Evolutionary conservation across 2,888 invertebrate species (phyloP).

Genomic region (Embidobia sp.): DNA sequence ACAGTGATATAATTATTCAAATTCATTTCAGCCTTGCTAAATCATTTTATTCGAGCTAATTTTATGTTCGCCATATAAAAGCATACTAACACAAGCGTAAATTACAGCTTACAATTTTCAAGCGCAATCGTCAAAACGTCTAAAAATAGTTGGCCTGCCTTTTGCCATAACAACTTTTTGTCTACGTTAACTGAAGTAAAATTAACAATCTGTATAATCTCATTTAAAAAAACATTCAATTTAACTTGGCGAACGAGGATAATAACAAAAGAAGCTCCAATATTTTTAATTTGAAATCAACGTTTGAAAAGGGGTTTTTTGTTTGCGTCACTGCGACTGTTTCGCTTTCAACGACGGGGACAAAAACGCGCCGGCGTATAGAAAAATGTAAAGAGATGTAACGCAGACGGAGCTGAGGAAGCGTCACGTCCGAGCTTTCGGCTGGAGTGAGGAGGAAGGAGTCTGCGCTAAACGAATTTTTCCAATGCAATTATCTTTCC

Average conservation of each 20-base stretch:
- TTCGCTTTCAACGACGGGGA: slow-evolving; percentile 22
- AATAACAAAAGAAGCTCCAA: background rate
- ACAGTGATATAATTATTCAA: too few species aligned
- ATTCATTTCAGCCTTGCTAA: too few species aligned
- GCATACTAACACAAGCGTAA: too few species aligned
- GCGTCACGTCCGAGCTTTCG: slow-evolving; percentile 57
- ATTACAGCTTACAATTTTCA: too few species aligned
- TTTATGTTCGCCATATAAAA: too few species aligned
- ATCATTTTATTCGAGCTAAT: too few species aligned
- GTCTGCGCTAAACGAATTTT: slow-evolving; percentile 73
- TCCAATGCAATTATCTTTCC: slow-evolving; percentile 74
- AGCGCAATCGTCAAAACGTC: too few species aligned
- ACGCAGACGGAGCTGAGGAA: slow-evolving; percentile 34
- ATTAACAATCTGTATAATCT: background rate
- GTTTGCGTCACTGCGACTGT: slow-evolving; percentile 38
- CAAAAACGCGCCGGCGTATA: slow-evolving; percentile 29
- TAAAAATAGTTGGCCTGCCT: too few species aligned
- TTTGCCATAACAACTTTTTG: too few species aligned
- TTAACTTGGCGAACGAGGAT: background rate
- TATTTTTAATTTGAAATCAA: slow-evolving; percentile 44
- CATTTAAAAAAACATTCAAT: too few species aligned
- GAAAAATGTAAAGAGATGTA: slow-evolving; percentile 42
- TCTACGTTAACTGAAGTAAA: too few species aligned
- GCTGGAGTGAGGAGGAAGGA: slow-evolving; percentile 40
- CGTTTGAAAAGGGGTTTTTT: slow-evolving; percentile 28